Evolutionary conservation across 2,888 invertebrate genomes (phyloP).

Genomic region (Emmelina monodactyla): DNA sequence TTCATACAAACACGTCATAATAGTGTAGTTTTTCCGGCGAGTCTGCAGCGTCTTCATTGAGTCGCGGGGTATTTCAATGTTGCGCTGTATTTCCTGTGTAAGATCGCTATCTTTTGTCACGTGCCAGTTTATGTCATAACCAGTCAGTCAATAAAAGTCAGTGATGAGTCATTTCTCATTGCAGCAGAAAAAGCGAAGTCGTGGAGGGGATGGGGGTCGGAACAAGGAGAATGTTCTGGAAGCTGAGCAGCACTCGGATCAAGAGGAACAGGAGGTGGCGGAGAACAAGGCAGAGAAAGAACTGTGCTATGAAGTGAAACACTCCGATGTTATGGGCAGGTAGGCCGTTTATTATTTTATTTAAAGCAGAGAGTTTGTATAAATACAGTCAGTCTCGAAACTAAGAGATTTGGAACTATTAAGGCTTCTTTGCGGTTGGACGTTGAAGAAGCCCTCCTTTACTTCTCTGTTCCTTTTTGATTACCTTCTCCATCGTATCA

Average conservation of each 20-base stretch:
- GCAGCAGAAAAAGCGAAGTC: constrained; percentile 51
- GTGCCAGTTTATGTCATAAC: background rate
- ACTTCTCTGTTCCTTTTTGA: too few relatives aligned
- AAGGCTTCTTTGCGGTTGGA: too few relatives aligned
- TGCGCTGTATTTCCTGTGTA: constrained; percentile 41
- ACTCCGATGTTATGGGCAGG: constrained; percentile 70
- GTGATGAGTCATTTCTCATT: constrained; percentile 12
- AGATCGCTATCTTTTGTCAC: constrained; percentile 16
- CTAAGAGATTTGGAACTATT: too few relatives aligned
- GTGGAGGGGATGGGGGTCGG: constrained; percentile 32
- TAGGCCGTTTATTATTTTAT: too few relatives aligned
- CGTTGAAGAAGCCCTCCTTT: too few relatives aligned
- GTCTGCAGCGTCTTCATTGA: constrained; percentile 21
- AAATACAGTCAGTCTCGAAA: too few relatives aligned
- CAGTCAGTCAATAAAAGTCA: background rate
- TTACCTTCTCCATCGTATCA: constrained; percentile 31
- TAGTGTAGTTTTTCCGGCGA: constrained; percentile 28
- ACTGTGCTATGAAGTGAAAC: constrained; percentile 63
- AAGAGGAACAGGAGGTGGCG: constrained; percentile 17
- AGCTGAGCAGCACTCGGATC: constrained; percentile 22
- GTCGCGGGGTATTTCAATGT: constrained; percentile 23
- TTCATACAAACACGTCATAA: constrained; percentile 42
- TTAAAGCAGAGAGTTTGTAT: too few relatives aligned
- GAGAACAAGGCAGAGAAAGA: constrained; percentile 49
- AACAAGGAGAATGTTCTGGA: constrained; percentile 49